Conservation (phyloP, 2,113 vertebrate species). For the Rhinolophus ferrumequinum region DNA sequence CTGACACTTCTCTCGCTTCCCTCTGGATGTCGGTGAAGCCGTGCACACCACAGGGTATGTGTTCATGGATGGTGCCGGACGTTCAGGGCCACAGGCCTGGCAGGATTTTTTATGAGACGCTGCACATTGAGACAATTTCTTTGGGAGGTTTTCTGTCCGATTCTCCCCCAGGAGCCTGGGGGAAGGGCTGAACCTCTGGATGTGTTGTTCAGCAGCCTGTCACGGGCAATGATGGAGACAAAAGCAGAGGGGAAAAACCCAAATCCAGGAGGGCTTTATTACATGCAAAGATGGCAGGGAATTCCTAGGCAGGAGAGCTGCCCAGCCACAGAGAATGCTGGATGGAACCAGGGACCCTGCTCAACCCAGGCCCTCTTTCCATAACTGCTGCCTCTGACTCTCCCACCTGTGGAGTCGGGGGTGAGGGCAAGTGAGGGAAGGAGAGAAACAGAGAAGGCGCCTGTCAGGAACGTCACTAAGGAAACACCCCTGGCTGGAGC, state of each 20-base stretch:
- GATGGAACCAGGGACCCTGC: too few relatives aligned
- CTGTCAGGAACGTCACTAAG: rapidly evolving
- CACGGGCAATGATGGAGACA: too few relatives aligned
- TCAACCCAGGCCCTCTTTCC: neutral
- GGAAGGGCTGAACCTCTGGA: neutral
- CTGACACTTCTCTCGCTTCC: neutral
- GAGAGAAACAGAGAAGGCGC: neutral
- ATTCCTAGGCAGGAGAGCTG: neutral
- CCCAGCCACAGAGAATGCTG: neutral
- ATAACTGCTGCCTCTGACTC: neutral
- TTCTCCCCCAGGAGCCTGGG: neutral
- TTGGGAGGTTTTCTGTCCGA: neutral
- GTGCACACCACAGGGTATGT: rapidly evolving
- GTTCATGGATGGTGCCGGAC: rapidly evolving
- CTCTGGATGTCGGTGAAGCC: neutral
- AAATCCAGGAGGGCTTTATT: neutral
- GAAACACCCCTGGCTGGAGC: neutral
- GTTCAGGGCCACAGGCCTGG: neutral
- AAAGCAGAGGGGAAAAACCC: neutral
- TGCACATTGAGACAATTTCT: neutral
- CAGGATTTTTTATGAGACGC: neutral
- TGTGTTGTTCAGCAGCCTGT: neutral
- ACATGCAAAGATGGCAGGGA: neutral
- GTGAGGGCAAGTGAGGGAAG: too few relatives aligned
- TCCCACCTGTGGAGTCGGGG: neutral